phyloP scores from a whole-genome alignment of 2,888 invertebrate species.

The Leptogaster cylindrica region DNA sequence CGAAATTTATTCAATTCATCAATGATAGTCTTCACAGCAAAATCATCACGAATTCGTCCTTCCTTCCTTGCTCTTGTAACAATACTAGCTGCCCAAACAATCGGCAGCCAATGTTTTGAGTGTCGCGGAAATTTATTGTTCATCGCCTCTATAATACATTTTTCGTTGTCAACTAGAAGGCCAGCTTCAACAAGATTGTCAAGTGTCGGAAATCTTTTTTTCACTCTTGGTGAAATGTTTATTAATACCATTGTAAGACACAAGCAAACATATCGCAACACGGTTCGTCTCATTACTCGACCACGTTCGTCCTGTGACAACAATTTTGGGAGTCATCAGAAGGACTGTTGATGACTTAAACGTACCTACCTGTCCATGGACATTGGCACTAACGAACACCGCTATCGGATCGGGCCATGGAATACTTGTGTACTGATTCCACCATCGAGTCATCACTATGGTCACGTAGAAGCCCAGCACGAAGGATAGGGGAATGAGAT shows the following conservation, averaged over 20 bases:
- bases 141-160: constrained; percentile 76
- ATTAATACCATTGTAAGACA: constrained; percentile 87
- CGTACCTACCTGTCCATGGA: constrained; percentile 74
- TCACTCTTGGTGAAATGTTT: constrained; percentile 86
- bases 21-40: constrained; percentile 89
- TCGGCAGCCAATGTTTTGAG: constrained; percentile 89
- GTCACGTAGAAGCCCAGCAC: constrained; percentile 94
- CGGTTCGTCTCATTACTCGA: constrained; percentile 80
- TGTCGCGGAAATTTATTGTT: constrained; percentile 83
- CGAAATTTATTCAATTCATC: constrained; percentile 87
- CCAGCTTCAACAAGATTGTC: constrained; percentile 86
- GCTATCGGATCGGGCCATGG: constrained; percentile 89
- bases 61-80: constrained; percentile 89
- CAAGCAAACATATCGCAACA: constrained; percentile 83
- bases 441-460: constrained; percentile 92
- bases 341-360: neutral
- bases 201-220: constrained; percentile 85
- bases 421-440: constrained; percentile 82
- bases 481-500: constrained; percentile 89
- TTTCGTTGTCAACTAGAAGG: constrained; percentile 80
- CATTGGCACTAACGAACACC: constrained; percentile 83
- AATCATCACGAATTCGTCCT: constrained; percentile 87
- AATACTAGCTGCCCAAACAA: constrained; percentile 91
- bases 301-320: constrained; percentile 75
- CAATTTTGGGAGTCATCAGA: constrained; percentile 47